A percentile compares a stretch with the other conserved stretches of the same genome.
Evolutionary conservation across 2,888 invertebrate genomes (phyloP).

Genomic region (Tenthredo amoena): DNA sequence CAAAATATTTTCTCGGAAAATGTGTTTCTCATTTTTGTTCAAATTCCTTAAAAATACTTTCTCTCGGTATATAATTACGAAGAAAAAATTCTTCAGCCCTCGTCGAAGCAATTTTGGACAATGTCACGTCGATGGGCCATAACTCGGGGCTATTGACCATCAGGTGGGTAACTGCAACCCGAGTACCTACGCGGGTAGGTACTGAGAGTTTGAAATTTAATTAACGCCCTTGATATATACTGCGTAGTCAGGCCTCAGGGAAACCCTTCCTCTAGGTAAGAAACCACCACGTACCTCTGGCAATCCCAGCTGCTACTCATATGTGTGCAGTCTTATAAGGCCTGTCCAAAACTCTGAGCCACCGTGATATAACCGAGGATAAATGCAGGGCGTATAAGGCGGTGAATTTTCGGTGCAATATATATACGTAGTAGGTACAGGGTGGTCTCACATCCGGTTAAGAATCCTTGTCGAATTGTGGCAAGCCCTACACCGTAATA

Average conservation of each 20-base stretch:
- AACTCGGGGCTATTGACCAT: background rate
- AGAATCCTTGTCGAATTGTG: conserved; percentile 44
- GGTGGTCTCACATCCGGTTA: conserved; percentile 60
- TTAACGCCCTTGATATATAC: conserved; percentile 19
- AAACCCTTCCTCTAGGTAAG: conserved; percentile 20
- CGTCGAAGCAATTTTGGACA: conserved; percentile 2
- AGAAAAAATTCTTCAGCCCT: background rate
- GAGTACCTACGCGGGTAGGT: conserved; percentile 29
- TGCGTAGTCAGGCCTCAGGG: conserved; percentile 5
- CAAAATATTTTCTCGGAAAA: background rate
- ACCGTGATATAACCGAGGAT: background rate
- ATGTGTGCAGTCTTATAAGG: background rate
- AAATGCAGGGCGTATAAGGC: conserved; percentile 4
- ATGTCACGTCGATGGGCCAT: background rate
- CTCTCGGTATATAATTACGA: background rate
- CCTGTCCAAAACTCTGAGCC: background rate
- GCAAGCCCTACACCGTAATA: conserved; percentile 36
- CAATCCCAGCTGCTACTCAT: conserved; percentile 4
- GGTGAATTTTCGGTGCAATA: conserved; percentile 2
- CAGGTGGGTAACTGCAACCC: conserved; percentile 34
- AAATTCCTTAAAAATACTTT: background rate
- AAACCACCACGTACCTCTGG: conserved; percentile 9
- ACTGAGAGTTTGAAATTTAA: conserved; percentile 43
- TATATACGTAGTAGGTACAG: conserved; percentile 29
- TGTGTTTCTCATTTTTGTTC: background rate